Base-by-base conservation (phyloP, 2,888 invertebrate species). In the Melitaea athalia region DNA sequence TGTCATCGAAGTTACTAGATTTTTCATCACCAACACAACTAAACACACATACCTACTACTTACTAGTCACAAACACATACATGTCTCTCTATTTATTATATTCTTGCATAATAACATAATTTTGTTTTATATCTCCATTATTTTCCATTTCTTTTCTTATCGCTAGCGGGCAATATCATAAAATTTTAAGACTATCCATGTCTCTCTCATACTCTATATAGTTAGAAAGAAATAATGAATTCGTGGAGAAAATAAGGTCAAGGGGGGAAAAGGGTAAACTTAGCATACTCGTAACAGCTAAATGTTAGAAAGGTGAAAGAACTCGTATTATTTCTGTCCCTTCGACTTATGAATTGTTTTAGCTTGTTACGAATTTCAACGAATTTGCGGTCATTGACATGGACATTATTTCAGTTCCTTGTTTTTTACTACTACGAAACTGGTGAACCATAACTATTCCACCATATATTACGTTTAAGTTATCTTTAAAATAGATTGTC, bases 271-370 rank as follows among this genome's bases (percentile, higher is more conserved):
- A 55, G 55, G 55, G 61, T 33, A 42, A 67, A 67, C 66, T 67
- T 49, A 33, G 53, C 43, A 15, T 45, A 60, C 38, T 38, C 42
- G 14, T 55, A 49, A 61, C 53, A 53, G 15, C 53, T 62, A 55
- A 62, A 67, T 67, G 49, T 15, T 67, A 49, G 66, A 33, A 59
- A 53, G 66, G 66, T 67, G 55, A 67, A 67, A 53, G 66, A 62
- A 53, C 61, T 49, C 47, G 53, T 61, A 66, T 31, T 52, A 24
- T 53, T 55, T 14, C 15, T 5, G 15, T 42, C 42, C 42, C 14
- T 55, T 57, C 14, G 42, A 42, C 10, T 57, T 33, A 15, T 42
- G 42, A 15, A 57, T 52, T 17, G 24, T 11, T 10, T 52, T 11
- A 17, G 52, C 7, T 52, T 50, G 50, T 45, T 45, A 53, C 31